phyloP scores from a whole-genome alignment of 2,797 vertebrate species.

The Pteropus rufus region DNA sequence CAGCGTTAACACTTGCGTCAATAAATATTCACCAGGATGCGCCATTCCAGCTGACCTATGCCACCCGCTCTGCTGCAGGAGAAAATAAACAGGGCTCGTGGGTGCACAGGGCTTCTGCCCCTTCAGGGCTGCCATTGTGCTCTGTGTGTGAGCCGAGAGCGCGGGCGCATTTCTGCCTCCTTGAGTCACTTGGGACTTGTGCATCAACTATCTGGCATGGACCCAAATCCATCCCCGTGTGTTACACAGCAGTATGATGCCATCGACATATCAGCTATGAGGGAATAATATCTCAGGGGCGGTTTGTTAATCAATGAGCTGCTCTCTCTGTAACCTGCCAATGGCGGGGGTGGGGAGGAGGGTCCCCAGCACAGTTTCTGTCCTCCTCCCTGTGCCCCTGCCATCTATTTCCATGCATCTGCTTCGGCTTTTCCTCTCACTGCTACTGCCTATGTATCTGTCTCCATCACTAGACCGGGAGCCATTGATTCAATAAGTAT shows the following conservation, averaged over 20 bases:
- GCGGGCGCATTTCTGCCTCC: not conserved
- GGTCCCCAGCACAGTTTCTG: not conserved
- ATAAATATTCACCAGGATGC: constrained; percentile 84
- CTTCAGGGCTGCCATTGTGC: constrained; percentile 79
- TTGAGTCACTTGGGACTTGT: constrained; percentile 56
- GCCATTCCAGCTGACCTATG: constrained; percentile 78
- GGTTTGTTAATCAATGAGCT: not conserved
- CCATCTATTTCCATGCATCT: not conserved
- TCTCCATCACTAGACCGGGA: not conserved
- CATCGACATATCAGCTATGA: not conserved
- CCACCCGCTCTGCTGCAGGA: constrained; percentile 77
- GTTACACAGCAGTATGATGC: not conserved
- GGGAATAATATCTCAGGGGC: not conserved
- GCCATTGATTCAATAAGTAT: not conserved
- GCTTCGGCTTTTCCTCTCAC: not conserved
- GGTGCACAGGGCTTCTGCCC: constrained; percentile 63
- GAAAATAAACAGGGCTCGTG: constrained; percentile 84
- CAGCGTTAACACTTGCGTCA: constrained; percentile 83
- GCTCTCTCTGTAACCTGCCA: not conserved
- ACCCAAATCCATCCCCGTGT: not conserved
- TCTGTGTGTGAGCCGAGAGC: constrained; percentile 68
- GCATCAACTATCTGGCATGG: not conserved
- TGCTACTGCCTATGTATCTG: not conserved
- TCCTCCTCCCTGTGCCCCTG: not conserved
- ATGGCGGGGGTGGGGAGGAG: no score